These are phyloP conservation scores for Aurelia sp. DNA, from an alignment of 30 jellyfish, hydroid and myxozoan species.

Conservation along the genomic window DNA sequence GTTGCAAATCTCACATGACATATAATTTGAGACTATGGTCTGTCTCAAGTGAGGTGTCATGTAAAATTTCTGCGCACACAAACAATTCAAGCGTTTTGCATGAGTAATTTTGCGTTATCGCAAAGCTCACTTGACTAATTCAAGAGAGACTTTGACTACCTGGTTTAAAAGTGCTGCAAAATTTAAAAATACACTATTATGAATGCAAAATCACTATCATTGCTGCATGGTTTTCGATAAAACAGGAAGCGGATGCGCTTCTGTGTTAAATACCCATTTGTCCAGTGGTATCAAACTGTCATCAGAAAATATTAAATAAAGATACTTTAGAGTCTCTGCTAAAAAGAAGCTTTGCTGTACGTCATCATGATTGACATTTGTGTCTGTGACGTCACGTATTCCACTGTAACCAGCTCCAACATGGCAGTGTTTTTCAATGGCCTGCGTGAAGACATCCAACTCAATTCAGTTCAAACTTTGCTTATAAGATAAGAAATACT, in stretches of 20 bases:
- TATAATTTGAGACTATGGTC: too few species aligned
- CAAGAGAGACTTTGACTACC: too few species aligned
- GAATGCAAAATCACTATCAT: constrained; percentile 12
- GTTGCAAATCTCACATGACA: too few species aligned
- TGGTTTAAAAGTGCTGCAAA: too few species aligned
- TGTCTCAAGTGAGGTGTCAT: too few species aligned
- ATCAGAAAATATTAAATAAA: constrained; percentile 90
- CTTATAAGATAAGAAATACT: too few species aligned
- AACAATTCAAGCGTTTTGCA: too few species aligned
- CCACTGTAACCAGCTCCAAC: constrained; percentile 98
- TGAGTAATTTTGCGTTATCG: too few species aligned
- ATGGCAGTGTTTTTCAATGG: constrained; percentile 96
- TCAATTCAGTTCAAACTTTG: background rate
- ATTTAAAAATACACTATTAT: too few species aligned
- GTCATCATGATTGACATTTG: constrained; percentile 90
- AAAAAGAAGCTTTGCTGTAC: constrained; percentile 98
- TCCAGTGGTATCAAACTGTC: constrained; percentile 90
- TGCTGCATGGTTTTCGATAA: constrained; percentile 57
- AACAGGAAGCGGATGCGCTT: constrained; percentile 99
- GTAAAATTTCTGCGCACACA: too few species aligned
- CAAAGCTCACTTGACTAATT: too few species aligned
- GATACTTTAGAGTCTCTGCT: constrained; percentile 96
- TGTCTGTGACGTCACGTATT: constrained; percentile 91
- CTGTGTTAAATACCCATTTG: constrained; percentile 97
- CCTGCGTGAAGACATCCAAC: constrained; percentile 45